These are phyloP conservation scores for Alauda arvensis DNA, from an alignment of 2,797 vertebrate species.

Conservation along the genomic window DNA sequence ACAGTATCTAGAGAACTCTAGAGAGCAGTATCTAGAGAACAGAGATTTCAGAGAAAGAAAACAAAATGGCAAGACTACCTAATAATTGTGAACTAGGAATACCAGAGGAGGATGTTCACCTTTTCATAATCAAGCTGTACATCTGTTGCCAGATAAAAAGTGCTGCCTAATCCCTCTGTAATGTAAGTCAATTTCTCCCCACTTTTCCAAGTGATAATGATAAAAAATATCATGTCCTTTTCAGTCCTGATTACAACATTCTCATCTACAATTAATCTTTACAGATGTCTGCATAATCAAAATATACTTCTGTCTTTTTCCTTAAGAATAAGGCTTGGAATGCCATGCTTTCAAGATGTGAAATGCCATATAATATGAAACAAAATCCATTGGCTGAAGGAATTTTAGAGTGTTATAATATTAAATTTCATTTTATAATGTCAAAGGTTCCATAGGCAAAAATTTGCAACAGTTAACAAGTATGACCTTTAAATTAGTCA, in stretches of 20 bases:
- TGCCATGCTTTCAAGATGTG: constrained; percentile 61
- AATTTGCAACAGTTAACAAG: constrained; percentile 72
- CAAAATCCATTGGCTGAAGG: constrained; percentile 63
- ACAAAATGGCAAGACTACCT: neutral
- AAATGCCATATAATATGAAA: constrained; percentile 66
- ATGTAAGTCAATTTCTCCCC: neutral
- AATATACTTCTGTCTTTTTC: constrained; percentile 23
- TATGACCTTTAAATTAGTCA: constrained; percentile 73
- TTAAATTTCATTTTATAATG: constrained; percentile 74
- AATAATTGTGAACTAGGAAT: neutral
- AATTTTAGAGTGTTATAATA: constrained; percentile 69
- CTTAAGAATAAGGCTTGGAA: constrained; percentile 42
- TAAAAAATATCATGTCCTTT: neutral
- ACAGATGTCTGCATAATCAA: constrained; percentile 27
- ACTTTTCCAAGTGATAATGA: neutral
- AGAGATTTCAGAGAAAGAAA: neutral
- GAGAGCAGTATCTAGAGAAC: neutral
- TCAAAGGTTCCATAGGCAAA: constrained; percentile 69
- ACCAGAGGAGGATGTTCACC: neutral
- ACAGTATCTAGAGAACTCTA: neutral
- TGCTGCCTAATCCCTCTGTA: neutral
- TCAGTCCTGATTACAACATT: neutral
- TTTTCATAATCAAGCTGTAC: neutral
- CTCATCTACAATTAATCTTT: neutral
- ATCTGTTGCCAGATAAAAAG: neutral